Evolutionary conservation across 2,888 invertebrate genomes (phyloP), one percentile per base, ranked within the genome.

Genomic region (Criorhina ranunculi): DNA sequence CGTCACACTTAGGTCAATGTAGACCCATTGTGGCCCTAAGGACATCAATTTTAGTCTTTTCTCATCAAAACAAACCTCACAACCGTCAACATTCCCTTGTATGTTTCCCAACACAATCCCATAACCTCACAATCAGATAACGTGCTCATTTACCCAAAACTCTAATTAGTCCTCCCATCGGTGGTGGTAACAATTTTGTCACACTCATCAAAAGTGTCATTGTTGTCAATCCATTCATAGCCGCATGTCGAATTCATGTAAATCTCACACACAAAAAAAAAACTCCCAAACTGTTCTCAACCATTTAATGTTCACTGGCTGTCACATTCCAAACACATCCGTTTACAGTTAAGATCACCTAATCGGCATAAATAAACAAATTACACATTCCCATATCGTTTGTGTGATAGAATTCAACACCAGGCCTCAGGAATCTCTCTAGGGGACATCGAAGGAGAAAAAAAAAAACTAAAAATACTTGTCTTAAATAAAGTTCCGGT

Each of bases 341-440:
- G 46, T 85, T 79, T 64, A 75, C 85, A 70, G 69, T 69, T 64
- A 72, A 70, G 24, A 85, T 79, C 85, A 85, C 57, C 69, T 85
- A 85, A 80, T 85, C 85, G 85, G 79, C 80, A 85, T 85, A 85
- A 75, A 85, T 80, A 80, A 85, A 85, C 85, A 80, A 85, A 80
- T 85, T 80, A 76, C 59, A 80, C 80, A 80, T 85, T 85, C 80
- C 80, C 80, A 85, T 70, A 72, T 72, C 86, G 57, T 79, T 83
- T 33, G 44, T 57, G 33, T 51, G 40, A 49, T 12, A 42, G 57
- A 76, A 53, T 37, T n/a, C 59, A 53, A 35, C 60, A 42, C 35
- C 55, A 64, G 12, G 49, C 59, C 51, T 19, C 15, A 15, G 37
- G 57, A 75, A 60, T 77, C 53, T 44, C 77, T 81, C 72, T 60